Percentiles rank a stretch among this genome's conserved stretches.
These are phyloP conservation scores for Oxygymnocypris stewartii DNA, from an alignment of 2,113 vertebrate species.

Conservation along the genomic window DNA sequence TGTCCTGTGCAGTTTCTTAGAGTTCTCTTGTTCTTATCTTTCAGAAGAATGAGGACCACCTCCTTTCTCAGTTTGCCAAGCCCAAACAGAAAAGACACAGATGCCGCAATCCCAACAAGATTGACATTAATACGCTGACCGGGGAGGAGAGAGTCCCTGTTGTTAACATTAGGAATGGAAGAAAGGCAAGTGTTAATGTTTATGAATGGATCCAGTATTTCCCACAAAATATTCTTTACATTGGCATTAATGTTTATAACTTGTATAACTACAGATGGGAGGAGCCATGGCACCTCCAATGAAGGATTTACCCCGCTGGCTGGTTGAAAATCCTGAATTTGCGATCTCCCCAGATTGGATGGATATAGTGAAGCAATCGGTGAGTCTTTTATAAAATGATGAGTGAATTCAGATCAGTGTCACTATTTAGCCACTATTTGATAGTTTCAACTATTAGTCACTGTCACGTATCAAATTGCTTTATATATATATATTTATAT, in stretches of 20 bases:
- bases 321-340: slow-evolving; percentile 98
- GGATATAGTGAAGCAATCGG: slow-evolving; percentile 98
- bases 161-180: slow-evolving; percentile 95
- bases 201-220: not conserved
- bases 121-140: slow-evolving; percentile 98
- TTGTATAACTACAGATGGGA: slow-evolving; percentile 83
- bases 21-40: slow-evolving; percentile 46
- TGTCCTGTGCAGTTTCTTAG: not conserved
- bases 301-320: slow-evolving; percentile 97
- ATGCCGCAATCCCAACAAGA: slow-evolving; percentile 99
- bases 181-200: slow-evolving; percentile 80
- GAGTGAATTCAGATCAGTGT: not conserved
- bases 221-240: not conserved
- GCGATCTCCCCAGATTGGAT: slow-evolving; percentile 97
- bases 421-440: not conserved
- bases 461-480: not conserved
- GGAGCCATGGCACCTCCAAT: slow-evolving; percentile 99
- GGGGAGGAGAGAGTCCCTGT: slow-evolving; percentile 98
- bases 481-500: not conserved
- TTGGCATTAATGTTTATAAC: not conserved
- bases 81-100: slow-evolving; percentile 98
- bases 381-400: slow-evolving; percentile 71
- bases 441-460: too few relatives aligned
- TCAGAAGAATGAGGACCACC: slow-evolving; percentile 94
- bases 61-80: slow-evolving; percentile 93